phyloP scores from a whole-genome alignment of 2,797 vertebrate species.

The Chaetodon trifasciatus region DNA sequence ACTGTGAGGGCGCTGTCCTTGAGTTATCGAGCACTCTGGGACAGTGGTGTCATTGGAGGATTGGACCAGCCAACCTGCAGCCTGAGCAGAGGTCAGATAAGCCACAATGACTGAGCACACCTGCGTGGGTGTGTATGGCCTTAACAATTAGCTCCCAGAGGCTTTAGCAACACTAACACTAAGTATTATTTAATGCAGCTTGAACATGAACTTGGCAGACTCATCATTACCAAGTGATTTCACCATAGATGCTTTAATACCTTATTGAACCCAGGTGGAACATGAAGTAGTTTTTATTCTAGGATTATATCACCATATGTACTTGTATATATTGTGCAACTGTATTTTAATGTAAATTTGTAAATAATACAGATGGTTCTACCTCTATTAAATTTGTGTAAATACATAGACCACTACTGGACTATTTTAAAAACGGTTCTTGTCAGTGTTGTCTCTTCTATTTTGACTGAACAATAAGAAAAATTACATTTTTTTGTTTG shows the following conservation, averaged over 20 bases:
- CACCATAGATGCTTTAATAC: background rate
- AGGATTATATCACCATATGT: slow-evolving; percentile 45
- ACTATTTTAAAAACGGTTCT: slow-evolving; percentile 27
- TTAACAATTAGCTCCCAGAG: background rate
- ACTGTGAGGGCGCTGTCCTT: background rate
- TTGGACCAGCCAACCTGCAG: background rate
- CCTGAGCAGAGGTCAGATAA: background rate
- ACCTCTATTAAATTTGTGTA: slow-evolving; percentile 53
- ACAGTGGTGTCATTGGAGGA: too few species aligned
- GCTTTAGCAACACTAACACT: background rate
- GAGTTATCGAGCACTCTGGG: too few species aligned
- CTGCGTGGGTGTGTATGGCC: background rate
- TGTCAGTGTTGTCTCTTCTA: background rate
- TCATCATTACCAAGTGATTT: background rate
- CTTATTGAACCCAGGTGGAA: slow-evolving; percentile 1
- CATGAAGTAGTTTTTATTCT: slow-evolving; percentile 23
- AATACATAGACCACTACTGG: slow-evolving; percentile 56
- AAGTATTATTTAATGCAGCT: background rate
- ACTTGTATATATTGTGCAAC: slow-evolving; percentile 71
- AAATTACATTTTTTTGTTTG: background rate
- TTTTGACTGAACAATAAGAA: background rate
- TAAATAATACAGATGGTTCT: slow-evolving; percentile 70
- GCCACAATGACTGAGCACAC: background rate
- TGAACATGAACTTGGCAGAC: slow-evolving; percentile 13
- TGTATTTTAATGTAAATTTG: slow-evolving; percentile 74